Evolutionary conservation across 2,797 vertebrate species (phyloP).

Genomic region (Halcyon smyrnensis): DNA sequence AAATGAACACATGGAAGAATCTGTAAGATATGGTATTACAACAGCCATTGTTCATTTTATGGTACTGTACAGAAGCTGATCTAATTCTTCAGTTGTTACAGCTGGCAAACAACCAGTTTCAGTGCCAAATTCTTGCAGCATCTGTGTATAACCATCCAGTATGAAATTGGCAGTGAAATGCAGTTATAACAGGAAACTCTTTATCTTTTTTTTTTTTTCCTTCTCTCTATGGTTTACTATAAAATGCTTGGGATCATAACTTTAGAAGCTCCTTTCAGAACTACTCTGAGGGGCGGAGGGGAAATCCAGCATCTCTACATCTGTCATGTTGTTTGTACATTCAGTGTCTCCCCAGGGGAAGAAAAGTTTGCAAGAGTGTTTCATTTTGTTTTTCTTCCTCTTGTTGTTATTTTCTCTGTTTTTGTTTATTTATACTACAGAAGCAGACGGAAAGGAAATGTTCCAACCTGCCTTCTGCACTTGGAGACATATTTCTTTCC

Average conservation of each 20-base stretch:
- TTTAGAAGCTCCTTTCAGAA: not conserved
- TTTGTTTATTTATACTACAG: conserved; percentile 18
- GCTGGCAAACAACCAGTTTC: conserved; percentile 14
- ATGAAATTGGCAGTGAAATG: conserved; percentile 18
- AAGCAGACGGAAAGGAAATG: not conserved
- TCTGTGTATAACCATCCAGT: conserved; percentile 7
- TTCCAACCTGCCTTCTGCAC: conserved; percentile 15
- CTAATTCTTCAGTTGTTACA: conserved; percentile 57
- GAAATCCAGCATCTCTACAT: not conserved
- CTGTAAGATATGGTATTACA: conserved; percentile 25
- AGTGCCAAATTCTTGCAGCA: conserved; percentile 29
- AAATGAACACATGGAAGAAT: conserved; percentile 47
- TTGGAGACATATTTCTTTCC: not conserved
- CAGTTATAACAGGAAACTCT: conserved; percentile 4
- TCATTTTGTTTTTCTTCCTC: conserved; percentile 47
- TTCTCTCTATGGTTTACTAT: conserved; percentile 36
- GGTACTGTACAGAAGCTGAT: conserved; percentile 43
- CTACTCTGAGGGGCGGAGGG: not conserved
- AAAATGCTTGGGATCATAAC: not conserved
- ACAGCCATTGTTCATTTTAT: conserved; percentile 40
- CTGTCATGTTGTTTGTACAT: not conserved
- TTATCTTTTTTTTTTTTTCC: not conserved
- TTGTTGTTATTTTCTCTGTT: conserved; percentile 15
- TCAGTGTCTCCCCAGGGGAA: not conserved
- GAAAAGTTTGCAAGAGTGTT: not conserved